Evolutionary conservation across 2,888 invertebrate species (phyloP), one percentile per base, ranked within the genome.

Genomic region (Drosophila barbarae): DNA sequence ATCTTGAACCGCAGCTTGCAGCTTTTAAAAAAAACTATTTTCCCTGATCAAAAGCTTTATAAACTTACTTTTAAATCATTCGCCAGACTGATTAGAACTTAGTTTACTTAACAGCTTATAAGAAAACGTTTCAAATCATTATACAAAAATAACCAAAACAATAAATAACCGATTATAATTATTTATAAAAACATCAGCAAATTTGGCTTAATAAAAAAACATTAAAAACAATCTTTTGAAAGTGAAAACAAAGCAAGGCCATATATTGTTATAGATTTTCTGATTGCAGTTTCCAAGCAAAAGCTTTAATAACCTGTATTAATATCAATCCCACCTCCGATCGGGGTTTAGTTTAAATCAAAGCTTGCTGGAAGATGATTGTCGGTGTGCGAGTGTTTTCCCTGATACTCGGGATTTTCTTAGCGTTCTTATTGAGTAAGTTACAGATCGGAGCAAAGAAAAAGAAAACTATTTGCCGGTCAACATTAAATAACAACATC

Each of bases 351-450:
- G 46, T 59, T n/a, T 12, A 18, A 18, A 38, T 57, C 15, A 28
- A 41, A 32, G 13, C 23, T 32, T 32, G 15, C 47, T 56, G 30
- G 10, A 32, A 53, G n/a, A 53, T 53, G 53, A 23, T 44, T 9
- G 44, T n/a, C 21, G 42, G n/a, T 1, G 5, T 9, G 2, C 12
- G 4, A n/a, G n/a, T 28, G 7, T 13, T 34, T 32, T 39, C 10
- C 34, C 18, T 49, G 3, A 8, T 58, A 12, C 1, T 61, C 1
- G 30, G 26, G 39, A 21, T 42, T 10, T 23, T 57, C 18, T 57
- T 21, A 15, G 18, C 12, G 5, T 13, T 57, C 12, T 28, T 35
- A 42, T 57, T 35, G 10, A n/a, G 61, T 61, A 28, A 49, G 61
- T 60, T 12, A 3, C 6, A 10, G 12, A 21, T 42, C 3, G 28